Evolutionary conservation across 1,140 invertebrate genomes (phyloP).

Genomic region (Pachypeltis micranthus): DNA sequence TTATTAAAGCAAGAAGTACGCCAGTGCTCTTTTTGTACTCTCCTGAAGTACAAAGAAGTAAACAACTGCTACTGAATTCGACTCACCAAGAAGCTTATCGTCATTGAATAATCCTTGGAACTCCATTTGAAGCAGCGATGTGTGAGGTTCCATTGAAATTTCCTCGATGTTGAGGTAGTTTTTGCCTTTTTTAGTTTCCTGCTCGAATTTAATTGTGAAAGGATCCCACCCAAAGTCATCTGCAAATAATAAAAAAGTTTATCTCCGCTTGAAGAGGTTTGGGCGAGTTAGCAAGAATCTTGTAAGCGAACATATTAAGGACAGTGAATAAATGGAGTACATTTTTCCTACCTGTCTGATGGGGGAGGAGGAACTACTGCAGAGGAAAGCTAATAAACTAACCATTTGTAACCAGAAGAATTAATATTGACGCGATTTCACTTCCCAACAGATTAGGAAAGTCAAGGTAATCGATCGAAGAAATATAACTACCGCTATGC

Average conservation of each 20-base stretch:
- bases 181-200: background rate
- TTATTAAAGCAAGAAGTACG: no score
- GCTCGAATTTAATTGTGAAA: background rate
- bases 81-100: constrained; percentile 28
- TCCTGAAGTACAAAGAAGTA: no score
- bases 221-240: background rate
- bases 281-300: background rate
- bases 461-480: no score
- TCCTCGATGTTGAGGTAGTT: background rate
- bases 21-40: no score
- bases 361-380: background rate
- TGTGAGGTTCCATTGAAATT: background rate
- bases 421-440: background rate
- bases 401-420: background rate
- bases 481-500: background rate
- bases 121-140: constrained; percentile 21
- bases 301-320: background rate
- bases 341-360: background rate
- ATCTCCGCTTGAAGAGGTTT: background rate
- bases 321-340: background rate
- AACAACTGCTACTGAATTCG: no score
- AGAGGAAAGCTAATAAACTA: background rate
- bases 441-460: no score
- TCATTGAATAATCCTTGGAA: constrained; percentile 29
- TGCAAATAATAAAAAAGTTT: background rate